Conservation (phyloP, 2,113 vertebrate species). For the Phrynocephalus versicolor region DNA sequence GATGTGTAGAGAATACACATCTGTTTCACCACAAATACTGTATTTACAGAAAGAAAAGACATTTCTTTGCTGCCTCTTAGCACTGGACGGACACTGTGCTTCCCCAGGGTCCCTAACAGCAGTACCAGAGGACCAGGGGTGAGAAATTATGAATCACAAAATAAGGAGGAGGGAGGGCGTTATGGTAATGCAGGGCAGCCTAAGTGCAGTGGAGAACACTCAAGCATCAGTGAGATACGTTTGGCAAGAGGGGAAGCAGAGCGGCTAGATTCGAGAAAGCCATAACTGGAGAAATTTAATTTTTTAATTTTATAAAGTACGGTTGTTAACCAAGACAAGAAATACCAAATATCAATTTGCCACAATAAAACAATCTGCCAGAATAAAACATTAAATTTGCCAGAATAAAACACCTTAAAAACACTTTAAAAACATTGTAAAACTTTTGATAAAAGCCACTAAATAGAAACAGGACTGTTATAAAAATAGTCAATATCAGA, state of each 20-base stretch:
- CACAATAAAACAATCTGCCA: no score
- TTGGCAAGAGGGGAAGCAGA: background rate
- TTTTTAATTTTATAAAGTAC: no score
- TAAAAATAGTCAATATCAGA: no score
- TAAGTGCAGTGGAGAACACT: background rate
- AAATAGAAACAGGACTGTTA: no score
- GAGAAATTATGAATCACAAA: background rate
- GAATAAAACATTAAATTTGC: no score
- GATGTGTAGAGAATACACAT: background rate
- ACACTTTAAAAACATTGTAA: no score
- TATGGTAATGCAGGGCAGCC: background rate
- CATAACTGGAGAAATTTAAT: background rate
- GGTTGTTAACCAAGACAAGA: no score
- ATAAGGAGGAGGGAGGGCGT: background rate
- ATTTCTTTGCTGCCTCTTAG: background rate
- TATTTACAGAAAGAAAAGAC: background rate
- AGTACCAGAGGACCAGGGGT: background rate
- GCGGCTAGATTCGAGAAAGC: background rate
- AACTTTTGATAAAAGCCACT: no score
- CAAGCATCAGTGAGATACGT: background rate
- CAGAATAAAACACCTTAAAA: no score
- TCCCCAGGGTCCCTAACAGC: background rate
- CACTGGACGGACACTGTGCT: background rate
- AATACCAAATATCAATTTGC: no score
- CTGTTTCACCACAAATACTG: background rate